Evolutionary conservation across 2,888 invertebrate genomes (phyloP).

Genomic region (Netelia inedita): DNA sequence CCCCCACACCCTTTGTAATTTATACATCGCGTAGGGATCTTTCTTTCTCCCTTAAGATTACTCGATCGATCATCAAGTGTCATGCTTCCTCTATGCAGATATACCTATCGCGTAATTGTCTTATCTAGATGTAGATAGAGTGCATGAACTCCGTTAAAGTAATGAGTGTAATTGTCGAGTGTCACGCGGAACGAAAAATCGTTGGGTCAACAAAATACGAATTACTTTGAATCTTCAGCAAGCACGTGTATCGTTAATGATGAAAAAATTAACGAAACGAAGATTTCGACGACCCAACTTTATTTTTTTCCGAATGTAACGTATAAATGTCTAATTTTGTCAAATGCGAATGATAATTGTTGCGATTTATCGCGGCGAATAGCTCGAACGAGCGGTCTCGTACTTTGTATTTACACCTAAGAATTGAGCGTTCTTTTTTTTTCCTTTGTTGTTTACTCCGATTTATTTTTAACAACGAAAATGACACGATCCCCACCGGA

Average conservation of each 20-base stretch:
- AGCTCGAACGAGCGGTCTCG: neutral
- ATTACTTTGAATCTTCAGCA: too few species aligned
- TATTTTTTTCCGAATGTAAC: too few species aligned
- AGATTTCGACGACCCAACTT: too few species aligned
- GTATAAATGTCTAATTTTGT: too few species aligned
- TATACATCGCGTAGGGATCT: conserved; percentile 14
- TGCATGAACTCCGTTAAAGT: neutral
- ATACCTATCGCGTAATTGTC: neutral
- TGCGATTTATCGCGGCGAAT: too few species aligned
- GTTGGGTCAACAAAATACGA: too few species aligned
- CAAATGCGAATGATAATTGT: too few species aligned
- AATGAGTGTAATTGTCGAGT: neutral
- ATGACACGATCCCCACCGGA: neutral
- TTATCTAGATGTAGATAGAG: neutral
- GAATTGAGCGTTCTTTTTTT: neutral
- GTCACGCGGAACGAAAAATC: neutral
- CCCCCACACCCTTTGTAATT: conserved; percentile 33
- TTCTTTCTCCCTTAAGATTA: neutral
- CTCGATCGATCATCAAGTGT: conserved; percentile 46
- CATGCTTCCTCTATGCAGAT: conserved; percentile 7
- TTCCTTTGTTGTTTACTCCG: neutral
- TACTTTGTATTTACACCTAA: neutral
- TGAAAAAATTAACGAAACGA: too few species aligned
- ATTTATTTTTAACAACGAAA: conserved; percentile 16
- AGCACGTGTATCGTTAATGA: too few species aligned